phyloP scores from a whole-genome alignment of 2,888 invertebrate genomes.

The Microdon myrmicae region DNA sequence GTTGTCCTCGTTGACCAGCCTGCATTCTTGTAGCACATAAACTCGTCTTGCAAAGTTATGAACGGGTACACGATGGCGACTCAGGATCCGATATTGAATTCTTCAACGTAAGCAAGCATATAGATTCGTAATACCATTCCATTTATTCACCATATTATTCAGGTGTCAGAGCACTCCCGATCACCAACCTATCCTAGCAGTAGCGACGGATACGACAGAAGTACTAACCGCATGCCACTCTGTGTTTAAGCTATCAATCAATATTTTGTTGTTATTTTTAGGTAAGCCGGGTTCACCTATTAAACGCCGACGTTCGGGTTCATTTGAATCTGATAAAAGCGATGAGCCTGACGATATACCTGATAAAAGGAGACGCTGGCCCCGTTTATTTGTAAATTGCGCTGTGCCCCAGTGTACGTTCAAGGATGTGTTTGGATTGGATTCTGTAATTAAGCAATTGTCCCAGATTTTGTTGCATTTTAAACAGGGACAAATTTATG shows the following conservation, averaged over 20 bases:
- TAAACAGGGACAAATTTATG: constrained; percentile 90
- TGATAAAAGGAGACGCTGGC: too few relatives aligned
- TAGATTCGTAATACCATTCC: neutral
- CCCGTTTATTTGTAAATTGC: too few relatives aligned
- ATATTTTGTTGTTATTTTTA: constrained; percentile 53
- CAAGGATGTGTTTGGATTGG: constrained; percentile 81
- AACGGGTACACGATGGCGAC: constrained; percentile 72
- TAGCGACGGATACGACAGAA: too few relatives aligned
- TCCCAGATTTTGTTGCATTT: constrained; percentile 84
- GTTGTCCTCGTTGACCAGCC: neutral
- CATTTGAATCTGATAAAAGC: too few relatives aligned
- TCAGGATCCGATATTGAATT: constrained; percentile 68
- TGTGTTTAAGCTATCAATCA: constrained; percentile 25
- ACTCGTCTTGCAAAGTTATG: constrained; percentile 76
- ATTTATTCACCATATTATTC: too few relatives aligned
- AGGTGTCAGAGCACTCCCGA: too few relatives aligned
- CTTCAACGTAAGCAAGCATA: constrained; percentile 56
- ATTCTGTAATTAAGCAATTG: constrained; percentile 75
- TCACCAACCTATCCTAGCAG: too few relatives aligned
- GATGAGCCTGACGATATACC: too few relatives aligned
- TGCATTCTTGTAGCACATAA: constrained; percentile 71
- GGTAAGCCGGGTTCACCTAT: too few relatives aligned
- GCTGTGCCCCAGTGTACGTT: constrained; percentile 35
- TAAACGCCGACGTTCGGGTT: too few relatives aligned
- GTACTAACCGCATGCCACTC: too few relatives aligned